Evolutionary conservation across 2,113 vertebrate genomes (phyloP).

Genomic region (Carollia perspicillata): DNA sequence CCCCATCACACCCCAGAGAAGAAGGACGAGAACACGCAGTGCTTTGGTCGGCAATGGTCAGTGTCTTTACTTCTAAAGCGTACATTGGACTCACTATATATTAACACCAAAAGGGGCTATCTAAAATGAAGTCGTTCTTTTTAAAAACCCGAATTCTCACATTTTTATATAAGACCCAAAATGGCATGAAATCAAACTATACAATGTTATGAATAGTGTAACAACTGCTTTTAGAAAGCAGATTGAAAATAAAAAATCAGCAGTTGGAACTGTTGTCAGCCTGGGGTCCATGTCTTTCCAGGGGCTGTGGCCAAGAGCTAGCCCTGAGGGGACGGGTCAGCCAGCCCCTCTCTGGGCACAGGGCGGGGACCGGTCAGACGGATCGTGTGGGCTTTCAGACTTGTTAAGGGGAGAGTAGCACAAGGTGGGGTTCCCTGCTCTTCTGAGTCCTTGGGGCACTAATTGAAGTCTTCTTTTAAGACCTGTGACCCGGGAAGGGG

Average conservation of each 20-base stretch:
- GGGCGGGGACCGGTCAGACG: not conserved
- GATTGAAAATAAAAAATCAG: conserved; percentile 39
- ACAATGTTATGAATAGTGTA: conserved; percentile 78
- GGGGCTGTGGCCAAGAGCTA: conserved; percentile 62
- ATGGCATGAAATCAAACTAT: conserved; percentile 79
- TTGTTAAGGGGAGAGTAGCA: not conserved
- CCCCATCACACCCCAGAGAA: not conserved
- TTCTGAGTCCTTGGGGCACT: not conserved
- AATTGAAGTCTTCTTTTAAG: not conserved
- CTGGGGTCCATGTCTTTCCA: conserved; percentile 72
- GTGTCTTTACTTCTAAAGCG: conserved; percentile 76
- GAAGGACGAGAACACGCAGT: not conserved
- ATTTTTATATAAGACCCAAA: conserved; percentile 71
- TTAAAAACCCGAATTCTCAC: conserved; percentile 72
- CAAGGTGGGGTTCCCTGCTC: not conserved
- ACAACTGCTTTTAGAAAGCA: conserved; percentile 78
- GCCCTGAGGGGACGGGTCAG: conserved; percentile 35
- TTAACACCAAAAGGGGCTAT: conserved; percentile 75
- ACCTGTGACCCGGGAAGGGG: not conserved
- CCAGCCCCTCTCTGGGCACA: not conserved
- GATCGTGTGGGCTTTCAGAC: not conserved
- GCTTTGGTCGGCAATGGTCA: conserved; percentile 55
- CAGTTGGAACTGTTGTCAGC: conserved; percentile 61
- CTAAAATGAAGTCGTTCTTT: conserved; percentile 75
- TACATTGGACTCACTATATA: conserved; percentile 72